Base-by-base conservation (phyloP, 2,888 invertebrate species). In the Meliscaeva auricollis region DNA sequence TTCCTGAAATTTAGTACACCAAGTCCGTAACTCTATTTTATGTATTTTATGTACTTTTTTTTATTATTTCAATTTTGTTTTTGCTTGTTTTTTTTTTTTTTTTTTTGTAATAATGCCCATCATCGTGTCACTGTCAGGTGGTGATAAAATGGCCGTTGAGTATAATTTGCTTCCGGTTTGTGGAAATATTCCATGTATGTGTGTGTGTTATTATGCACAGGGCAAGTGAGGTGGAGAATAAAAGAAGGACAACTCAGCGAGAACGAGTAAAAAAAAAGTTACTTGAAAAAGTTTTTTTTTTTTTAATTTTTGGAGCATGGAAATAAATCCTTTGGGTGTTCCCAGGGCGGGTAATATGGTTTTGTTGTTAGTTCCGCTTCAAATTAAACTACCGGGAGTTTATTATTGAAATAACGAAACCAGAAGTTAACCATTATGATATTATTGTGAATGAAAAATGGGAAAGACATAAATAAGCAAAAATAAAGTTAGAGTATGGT, bases 1-100 rank as follows among this genome's bases (percentile, higher is more conserved):
- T 85, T 85, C 76, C 80, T 81, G 72, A 76, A 80, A 85, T 81
- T 85, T 76, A 85, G 76, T 85, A 73, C 58, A 52, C 77, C 77
- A 48, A 85, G 52, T 85, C 76, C 81, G 76, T 77, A 64, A 73
- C 60, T 62, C 56, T 46, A 72, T 76, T 84, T 80, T 50, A 75
- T 66, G 68, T 58, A n/a, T n/a, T n/a, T n/a, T n/a, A n/a, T n/a
- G n/a, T n/a, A 56, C 35, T 80, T 85, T 68, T 70, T 85, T 72
- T 38, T 84, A 6, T 50, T 22, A 3, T 11, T 20, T n/a, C 44
- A n/a, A 3, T 44, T 3, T 44, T 15, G n/a, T 44, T 15, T 13
- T 44, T 32, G n/a, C 9, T 35, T 35, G 6, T 9, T 3, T 6
- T 35, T 35, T 8, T 6, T 32, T 32, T 7, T 54, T 13, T 17